Conservation (phyloP, 1,140 invertebrate species). For the Lerema accius region DNA sequence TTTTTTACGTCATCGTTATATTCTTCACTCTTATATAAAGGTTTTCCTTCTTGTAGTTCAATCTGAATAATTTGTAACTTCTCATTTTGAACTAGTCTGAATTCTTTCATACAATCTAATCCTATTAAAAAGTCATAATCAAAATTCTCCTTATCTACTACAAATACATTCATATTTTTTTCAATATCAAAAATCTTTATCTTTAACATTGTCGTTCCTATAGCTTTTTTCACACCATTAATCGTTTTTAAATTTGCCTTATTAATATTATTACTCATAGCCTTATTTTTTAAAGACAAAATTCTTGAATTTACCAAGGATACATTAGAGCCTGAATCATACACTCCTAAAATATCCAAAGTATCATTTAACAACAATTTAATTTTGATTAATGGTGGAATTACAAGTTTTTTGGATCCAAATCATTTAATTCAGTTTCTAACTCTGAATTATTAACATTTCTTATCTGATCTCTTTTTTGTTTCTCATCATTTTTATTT, state of each 20-base stretch:
- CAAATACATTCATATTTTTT: slow-evolving; percentile 11
- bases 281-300: slow-evolving; percentile 36
- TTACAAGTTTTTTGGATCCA: slow-evolving; percentile 39
- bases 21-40: neutral
- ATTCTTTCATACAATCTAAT: slow-evolving; percentile 19
- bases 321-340: slow-evolving; percentile 45
- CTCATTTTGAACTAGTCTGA: slow-evolving; percentile 19
- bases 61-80: slow-evolving; percentile 9
- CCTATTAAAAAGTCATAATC: slow-evolving; percentile 11
- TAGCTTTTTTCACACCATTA: slow-evolving; percentile 49
- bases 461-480: slow-evolving; percentile 15
- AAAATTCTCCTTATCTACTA: slow-evolving; percentile 4
- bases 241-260: slow-evolving; percentile 47
- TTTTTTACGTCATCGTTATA: neutral
- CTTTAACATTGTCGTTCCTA: slow-evolving; percentile 39
- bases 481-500: slow-evolving; percentile 12
- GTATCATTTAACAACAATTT: slow-evolving; percentile 43
- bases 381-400: slow-evolving; percentile 43
- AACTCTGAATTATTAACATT: slow-evolving; percentile 39
- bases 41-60: neutral
- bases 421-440: slow-evolving; percentile 37
- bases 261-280: neutral
- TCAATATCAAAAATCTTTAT: slow-evolving; percentile 3
- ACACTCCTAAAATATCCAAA: slow-evolving; percentile 39
- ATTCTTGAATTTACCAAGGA: slow-evolving; percentile 46